A percentile compares a stretch with the other conserved stretches of the same genome.
These are phyloP conservation scores for Myopa tessellatipennis DNA, from an alignment of 2,888 invertebrate genomes.

Conservation along the genomic window DNA sequence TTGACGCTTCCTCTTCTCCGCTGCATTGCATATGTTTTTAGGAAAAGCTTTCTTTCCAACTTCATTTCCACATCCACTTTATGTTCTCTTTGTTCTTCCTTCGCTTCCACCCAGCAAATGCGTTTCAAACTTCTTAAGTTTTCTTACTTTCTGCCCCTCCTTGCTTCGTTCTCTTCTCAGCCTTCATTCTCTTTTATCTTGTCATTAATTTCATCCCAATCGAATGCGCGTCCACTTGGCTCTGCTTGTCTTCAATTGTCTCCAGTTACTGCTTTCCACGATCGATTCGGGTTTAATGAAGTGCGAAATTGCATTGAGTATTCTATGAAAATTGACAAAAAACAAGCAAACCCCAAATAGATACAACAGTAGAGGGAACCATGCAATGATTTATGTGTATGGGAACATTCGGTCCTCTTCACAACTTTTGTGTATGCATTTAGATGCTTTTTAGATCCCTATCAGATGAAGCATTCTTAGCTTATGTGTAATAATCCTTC, in stretches of 20 bases:
- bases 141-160: neutral
- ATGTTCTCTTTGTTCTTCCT: neutral
- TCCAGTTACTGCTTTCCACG: constrained; percentile 27
- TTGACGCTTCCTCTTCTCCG: neutral
- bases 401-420: too few species aligned
- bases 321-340: constrained; percentile 23
- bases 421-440: too few species aligned
- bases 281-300: constrained; percentile 40
- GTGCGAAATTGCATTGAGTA: constrained; percentile 45
- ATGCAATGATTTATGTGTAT: neutral
- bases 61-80: neutral
- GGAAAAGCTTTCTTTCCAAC: neutral
- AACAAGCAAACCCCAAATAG: too few species aligned
- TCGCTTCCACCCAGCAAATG: neutral
- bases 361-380: neutral
- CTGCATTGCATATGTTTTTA: neutral
- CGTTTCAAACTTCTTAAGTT: neutral
- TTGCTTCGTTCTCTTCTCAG: neutral
- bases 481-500: too few species aligned
- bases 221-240: too few species aligned
- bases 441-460: too few species aligned
- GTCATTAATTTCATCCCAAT: neutral
- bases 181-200: constrained; percentile 1
- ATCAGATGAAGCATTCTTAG: too few species aligned
- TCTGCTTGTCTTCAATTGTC: constrained; percentile 26